Evolutionary conservation across 92 coral and sea anemone genomes (phyloP).

Genomic region (Umimayanthus chanpuru): DNA sequence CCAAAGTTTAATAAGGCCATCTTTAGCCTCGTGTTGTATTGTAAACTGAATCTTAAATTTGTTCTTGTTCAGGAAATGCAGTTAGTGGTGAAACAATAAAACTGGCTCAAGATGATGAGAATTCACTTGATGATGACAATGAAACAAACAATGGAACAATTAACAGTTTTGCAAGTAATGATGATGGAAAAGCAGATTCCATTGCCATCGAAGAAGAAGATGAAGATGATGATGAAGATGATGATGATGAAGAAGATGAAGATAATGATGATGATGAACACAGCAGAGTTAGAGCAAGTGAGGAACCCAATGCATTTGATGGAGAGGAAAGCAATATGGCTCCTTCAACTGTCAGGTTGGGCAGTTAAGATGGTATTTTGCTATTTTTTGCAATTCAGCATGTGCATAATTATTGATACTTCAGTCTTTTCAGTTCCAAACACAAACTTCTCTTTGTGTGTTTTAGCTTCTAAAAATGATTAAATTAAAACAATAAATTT

Average conservation of each 20-base stretch:
- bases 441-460: too few relatives aligned
- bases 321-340: conserved; percentile 91
- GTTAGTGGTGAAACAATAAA: conserved; percentile 30
- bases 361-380: neutral
- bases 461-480: too few relatives aligned
- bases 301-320: conserved; percentile 58
- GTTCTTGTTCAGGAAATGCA: conserved; percentile 51
- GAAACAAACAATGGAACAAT: conserved; percentile 73
- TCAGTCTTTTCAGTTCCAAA: too few relatives aligned
- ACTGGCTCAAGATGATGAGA: neutral
- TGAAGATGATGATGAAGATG: conserved; percentile 52
- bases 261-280: conserved; percentile 61
- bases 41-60: neutral
- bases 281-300: conserved; percentile 48
- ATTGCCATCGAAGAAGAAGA: conserved; percentile 47
- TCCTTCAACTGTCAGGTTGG: conserved; percentile 86
- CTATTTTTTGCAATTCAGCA: too few relatives aligned
- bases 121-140: conserved; percentile 47
- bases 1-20: too few relatives aligned
- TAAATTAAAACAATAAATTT: too few relatives aligned
- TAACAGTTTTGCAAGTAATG: conserved; percentile 79
- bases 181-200: conserved; percentile 63
- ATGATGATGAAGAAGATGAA: conserved; percentile 53
- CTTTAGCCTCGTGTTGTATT: too few relatives aligned
- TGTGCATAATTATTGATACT: too few relatives aligned